Conservation (phyloP, 1,140 invertebrate genomes). For the Neodiprion pinetum region DNA sequence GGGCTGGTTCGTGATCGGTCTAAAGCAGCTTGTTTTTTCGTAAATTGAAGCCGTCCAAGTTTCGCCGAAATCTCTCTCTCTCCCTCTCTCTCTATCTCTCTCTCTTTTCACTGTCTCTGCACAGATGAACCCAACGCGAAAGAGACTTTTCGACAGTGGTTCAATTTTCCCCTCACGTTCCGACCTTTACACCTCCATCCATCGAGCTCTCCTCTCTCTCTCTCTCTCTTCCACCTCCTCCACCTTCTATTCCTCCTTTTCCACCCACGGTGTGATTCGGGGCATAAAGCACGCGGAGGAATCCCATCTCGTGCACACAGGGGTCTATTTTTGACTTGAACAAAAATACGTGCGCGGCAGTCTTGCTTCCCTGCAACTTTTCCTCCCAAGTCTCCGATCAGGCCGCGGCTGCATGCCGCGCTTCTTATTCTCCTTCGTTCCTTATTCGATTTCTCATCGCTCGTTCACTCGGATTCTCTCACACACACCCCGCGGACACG, state of each 20-base stretch:
- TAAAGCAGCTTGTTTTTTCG: not conserved
- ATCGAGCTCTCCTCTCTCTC: constrained; percentile 5
- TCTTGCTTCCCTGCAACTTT: not conserved
- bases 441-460: not conserved
- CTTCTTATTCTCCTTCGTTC: not conserved
- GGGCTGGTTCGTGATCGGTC: no score
- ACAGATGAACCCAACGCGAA: not conserved
- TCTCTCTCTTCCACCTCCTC: not conserved
- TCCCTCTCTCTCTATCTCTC: constrained; percentile 18
- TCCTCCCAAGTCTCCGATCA: no score
- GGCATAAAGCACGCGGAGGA: no score
- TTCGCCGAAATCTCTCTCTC: not conserved
- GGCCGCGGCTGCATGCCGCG: not conserved
- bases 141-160: not conserved
- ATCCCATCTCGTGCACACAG: no score
- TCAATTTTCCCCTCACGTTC: no score
- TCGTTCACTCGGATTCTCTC: no score
- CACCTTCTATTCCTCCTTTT: constrained; percentile 1
- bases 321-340: constrained; percentile 1
- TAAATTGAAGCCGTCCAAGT: not conserved
- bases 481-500: no score
- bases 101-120: not conserved
- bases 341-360: constrained; percentile 4
- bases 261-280: not conserved
- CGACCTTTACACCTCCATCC: not conserved